Conservation (phyloP, 2,797 vertebrate species). For the Falco concolor region DNA sequence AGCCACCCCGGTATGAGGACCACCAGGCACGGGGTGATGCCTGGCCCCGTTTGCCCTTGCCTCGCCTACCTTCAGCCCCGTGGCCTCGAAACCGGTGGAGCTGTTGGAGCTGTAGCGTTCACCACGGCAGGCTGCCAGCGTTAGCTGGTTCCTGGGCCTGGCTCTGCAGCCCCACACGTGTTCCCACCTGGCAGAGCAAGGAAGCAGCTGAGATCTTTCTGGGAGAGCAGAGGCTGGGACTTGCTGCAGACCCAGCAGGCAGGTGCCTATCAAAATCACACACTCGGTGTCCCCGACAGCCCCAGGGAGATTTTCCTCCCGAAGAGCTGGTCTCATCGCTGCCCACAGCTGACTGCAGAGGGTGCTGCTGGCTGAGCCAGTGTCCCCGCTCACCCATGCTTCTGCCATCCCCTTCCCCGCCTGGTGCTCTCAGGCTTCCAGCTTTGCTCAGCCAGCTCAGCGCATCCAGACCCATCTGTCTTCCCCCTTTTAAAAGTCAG, state of each 20-base stretch:
- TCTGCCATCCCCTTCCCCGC: neutral
- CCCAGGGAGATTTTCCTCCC: neutral
- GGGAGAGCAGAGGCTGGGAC: neutral
- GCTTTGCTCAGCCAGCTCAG: neutral
- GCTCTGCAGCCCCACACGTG: neutral
- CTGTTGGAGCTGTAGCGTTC: fast-evolving
- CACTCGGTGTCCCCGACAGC: neutral
- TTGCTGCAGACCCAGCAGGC: neutral
- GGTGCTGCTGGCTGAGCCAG: neutral
- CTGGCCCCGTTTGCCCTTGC: too few species aligned
- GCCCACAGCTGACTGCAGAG: neutral
- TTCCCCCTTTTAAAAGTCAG: fast-evolving
- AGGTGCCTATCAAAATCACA: neutral
- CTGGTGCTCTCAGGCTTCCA: neutral
- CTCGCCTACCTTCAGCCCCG: fast-evolving
- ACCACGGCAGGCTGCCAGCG: fast-evolving
- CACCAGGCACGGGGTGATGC: neutral
- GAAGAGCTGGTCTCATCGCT: neutral
- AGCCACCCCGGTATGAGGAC: neutral
- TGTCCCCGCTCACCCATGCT: neutral
- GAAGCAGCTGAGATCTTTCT: neutral
- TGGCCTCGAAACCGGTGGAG: neutral
- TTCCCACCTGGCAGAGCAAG: fast-evolving
- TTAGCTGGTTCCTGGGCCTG: neutral
- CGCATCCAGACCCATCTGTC: fast-evolving